Evolutionary conservation across 2,888 invertebrate species (phyloP).

Genomic region (Callimorpha dominula): DNA sequence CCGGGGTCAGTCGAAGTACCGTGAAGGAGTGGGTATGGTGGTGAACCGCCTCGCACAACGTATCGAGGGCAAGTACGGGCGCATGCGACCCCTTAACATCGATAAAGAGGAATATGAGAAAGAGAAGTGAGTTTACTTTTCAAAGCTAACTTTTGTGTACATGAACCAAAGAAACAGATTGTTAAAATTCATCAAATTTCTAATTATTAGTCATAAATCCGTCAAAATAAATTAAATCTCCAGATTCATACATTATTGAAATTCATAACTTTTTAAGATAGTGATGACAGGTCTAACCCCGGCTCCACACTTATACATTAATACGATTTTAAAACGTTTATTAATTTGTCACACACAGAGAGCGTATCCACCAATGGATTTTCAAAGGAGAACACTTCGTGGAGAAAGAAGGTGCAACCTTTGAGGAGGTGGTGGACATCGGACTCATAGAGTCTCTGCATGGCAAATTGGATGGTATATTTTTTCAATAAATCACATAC

Average conservation of each 20-base stretch:
- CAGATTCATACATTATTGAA: too few relatives aligned
- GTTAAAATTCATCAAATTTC: too few relatives aligned
- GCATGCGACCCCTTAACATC: constrained; percentile 89
- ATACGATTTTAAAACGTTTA: too few relatives aligned
- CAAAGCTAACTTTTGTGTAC: constrained; percentile 27
- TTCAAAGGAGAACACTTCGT: constrained; percentile 89
- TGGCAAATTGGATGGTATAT: constrained; percentile 1
- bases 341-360: constrained; percentile 58
- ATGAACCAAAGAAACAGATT: too few relatives aligned
- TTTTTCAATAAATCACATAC: too few relatives aligned
- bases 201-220: too few relatives aligned
- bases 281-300: too few relatives aligned
- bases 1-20: constrained; percentile 87
- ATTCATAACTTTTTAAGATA: too few relatives aligned
- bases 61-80: constrained; percentile 91
- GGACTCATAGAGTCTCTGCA: constrained; percentile 77
- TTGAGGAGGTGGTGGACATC: constrained; percentile 79
- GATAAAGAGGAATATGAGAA: constrained; percentile 90
- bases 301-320: too few relatives aligned
- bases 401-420: constrained; percentile 86
- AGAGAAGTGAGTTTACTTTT: constrained; percentile 76
- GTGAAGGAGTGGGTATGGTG: constrained; percentile 83
- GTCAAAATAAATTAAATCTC: too few relatives aligned
- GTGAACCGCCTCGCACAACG: constrained; percentile 87
- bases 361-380: constrained; percentile 88